Base-by-base conservation (phyloP, 2,888 invertebrate genomes). In the Morpho deidamia region DNA sequence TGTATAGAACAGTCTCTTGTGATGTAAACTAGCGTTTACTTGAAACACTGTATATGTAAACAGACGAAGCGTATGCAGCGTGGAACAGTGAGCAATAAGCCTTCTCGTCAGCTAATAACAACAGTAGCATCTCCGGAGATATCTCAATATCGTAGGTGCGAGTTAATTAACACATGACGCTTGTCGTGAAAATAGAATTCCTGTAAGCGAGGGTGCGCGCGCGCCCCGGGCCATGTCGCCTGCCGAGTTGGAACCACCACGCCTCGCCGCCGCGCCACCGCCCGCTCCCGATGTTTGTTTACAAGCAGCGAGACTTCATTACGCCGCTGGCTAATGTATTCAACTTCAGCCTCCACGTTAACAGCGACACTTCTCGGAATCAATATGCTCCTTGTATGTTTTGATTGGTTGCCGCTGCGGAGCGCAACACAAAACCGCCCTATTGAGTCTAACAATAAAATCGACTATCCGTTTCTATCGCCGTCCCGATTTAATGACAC, bases 301-400 rank as follows among this genome's bases (percentile, higher is more conserved):
- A 89, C 89, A 89, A 87, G 80, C 87, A 78, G 79, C 86, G 83
- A 88, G 89, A 88, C 88, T 89, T 89, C 89, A 89, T 89, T 89
- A 89, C 88, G 86, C 87, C 84, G 82, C 80, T 78, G 85, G 88
- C 88, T 89, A 89, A 89, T 89, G 89, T 89, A 89, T 89, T 89
- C 89, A 87, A 88, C 89, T 89, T 88, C 88, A 88, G 87, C 87
- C 88, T 87, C 81, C 85, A 86, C 87, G 89, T 86, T 88, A 87
- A 88, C 89, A 87, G 86, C 87, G 89, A 89, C 89, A 89, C 89
- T 89, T 89, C 89, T 88, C 86, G 83, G 89, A 89, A 89, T 89
- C 89, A 89, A 89, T 89, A 89, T 86, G 88, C 85, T 88, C 84
- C 86, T 86, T 87, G 89, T 88, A 88, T 88, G 89, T 89, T 89